Evolutionary conservation across 2,888 invertebrate genomes (phyloP).

Genomic region (Heliconius aoede): DNA sequence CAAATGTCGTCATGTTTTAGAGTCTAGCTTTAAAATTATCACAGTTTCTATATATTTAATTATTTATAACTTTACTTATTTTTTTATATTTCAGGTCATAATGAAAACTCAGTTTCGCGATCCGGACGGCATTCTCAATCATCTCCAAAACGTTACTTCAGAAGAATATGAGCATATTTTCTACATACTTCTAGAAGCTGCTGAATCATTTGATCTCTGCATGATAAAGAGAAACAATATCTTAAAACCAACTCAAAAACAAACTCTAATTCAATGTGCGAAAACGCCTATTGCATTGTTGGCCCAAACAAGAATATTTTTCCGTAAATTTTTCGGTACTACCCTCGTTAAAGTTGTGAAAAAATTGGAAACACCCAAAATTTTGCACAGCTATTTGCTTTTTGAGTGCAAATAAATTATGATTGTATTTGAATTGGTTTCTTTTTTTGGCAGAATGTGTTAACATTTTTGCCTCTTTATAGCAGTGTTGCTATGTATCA

Average conservation of each 20-base stretch:
- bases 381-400: constrained; percentile 86
- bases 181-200: constrained; percentile 87
- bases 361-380: constrained; percentile 85
- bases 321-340: constrained; percentile 84
- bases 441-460: constrained; percentile 52
- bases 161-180: constrained; percentile 82
- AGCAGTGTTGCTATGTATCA: constrained; percentile 31
- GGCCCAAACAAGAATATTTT: constrained; percentile 85
- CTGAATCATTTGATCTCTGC: constrained; percentile 90
- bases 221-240: constrained; percentile 90
- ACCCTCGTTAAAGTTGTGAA: constrained; percentile 82
- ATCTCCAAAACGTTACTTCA: constrained; percentile 86
- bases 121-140: constrained; percentile 92
- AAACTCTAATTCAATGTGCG: constrained; percentile 85
- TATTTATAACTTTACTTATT: background rate
- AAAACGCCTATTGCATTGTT: constrained; percentile 87
- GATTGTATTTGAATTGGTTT: constrained; percentile 46
- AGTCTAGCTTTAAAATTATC: too few relatives aligned
- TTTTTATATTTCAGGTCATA: constrained; percentile 81
- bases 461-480: constrained; percentile 48
- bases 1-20: too few relatives aligned
- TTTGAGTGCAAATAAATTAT: constrained; percentile 85
- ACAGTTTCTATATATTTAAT: too few relatives aligned
- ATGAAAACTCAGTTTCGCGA: constrained; percentile 93
- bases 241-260: constrained; percentile 86